phyloP scores from a whole-genome alignment of 2,113 vertebrate species.

The Alethe castanea region DNA sequence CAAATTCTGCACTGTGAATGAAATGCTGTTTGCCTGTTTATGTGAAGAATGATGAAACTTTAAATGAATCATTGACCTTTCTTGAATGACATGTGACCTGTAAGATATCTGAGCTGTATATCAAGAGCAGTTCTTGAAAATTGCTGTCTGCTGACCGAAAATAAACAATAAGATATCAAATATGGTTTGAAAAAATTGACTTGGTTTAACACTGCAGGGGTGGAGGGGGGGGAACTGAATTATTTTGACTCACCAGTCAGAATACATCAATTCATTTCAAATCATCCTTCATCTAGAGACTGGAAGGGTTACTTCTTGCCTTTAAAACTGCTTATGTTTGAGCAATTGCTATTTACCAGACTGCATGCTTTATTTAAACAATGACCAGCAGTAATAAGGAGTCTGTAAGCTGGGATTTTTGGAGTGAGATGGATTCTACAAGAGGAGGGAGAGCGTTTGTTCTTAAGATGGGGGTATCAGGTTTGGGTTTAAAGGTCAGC shows the following conservation, averaged over 20 bases:
- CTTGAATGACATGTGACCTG: constrained; percentile 87
- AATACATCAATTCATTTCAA: constrained; percentile 79
- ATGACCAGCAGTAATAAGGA: constrained; percentile 39
- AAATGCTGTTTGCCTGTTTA: constrained; percentile 77
- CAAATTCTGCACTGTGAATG: constrained; percentile 61
- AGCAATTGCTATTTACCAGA: constrained; percentile 52
- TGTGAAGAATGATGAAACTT: constrained; percentile 83
- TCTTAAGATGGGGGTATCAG: background rate
- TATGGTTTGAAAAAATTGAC: constrained; percentile 84
- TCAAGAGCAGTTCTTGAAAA: constrained; percentile 81
- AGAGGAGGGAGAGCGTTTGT: background rate
- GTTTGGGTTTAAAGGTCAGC: constrained; percentile 20
- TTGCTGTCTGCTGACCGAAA: constrained; percentile 86
- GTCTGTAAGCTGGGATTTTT: background rate
- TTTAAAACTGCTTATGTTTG: constrained; percentile 51
- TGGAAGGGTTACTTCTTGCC: constrained; percentile 54
- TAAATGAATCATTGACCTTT: constrained; percentile 88
- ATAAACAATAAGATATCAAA: constrained; percentile 90
- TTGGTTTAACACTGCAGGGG: constrained; percentile 77
- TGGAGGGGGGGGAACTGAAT: constrained; percentile 67
- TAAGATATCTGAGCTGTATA: constrained; percentile 79
- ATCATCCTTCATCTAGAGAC: constrained; percentile 68
- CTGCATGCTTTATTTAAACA: constrained; percentile 64
- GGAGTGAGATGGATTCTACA: background rate
- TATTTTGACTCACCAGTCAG: constrained; percentile 81